phyloP scores from a whole-genome alignment of 2,797 vertebrate species.

The Tenualosa thibaudeaui region DNA sequence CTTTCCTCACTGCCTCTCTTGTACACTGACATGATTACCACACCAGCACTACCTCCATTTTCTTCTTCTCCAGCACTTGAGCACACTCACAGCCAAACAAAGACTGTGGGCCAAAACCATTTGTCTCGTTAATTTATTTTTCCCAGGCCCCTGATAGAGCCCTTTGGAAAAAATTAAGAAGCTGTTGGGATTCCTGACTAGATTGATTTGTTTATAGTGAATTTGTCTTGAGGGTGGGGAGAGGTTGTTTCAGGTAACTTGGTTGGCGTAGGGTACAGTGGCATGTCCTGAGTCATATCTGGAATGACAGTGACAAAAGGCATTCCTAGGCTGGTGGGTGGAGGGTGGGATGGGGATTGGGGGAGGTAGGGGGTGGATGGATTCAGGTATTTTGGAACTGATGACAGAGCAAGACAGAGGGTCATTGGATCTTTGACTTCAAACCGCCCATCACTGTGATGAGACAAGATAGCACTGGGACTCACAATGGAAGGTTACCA shows the following conservation, averaged over 20 bases:
- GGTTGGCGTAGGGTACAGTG: background rate
- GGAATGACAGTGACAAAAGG: background rate
- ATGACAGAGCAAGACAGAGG: background rate
- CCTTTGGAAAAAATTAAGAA: conserved; percentile 15
- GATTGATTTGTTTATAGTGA: background rate
- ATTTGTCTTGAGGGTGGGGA: background rate
- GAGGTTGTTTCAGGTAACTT: background rate
- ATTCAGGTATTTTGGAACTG: background rate
- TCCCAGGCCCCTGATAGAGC: background rate
- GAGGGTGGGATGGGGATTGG: background rate
- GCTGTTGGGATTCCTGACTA: background rate
- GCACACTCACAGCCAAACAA: conserved; percentile 20
- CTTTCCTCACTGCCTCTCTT: background rate
- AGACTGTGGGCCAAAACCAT: conserved; percentile 18
- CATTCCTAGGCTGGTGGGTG: background rate
- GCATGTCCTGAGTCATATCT: background rate
- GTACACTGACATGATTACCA: conserved; percentile 16
- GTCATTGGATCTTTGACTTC: background rate
- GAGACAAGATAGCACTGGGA: background rate
- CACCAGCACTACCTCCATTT: background rate
- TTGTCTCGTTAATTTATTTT: conserved; percentile 24
- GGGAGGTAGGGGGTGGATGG: no score
- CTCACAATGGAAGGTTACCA: background rate
- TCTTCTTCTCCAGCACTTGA: conserved; percentile 13
- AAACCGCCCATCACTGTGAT: background rate